These are phyloP conservation scores for Hucho hucho DNA, from an alignment of 2,113 vertebrate genomes.

Conservation along the genomic window DNA sequence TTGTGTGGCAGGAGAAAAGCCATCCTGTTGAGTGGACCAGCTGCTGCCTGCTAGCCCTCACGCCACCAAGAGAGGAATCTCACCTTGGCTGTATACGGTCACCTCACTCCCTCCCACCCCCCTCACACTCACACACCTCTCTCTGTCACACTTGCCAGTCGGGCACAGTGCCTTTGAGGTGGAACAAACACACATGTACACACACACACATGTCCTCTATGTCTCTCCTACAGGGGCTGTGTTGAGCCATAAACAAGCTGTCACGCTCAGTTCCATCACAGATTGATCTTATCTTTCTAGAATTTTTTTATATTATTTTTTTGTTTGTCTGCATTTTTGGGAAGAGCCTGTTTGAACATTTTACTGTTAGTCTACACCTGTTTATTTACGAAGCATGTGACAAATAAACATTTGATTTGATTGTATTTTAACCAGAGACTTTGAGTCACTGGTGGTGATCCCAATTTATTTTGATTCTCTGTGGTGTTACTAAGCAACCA, in stretches of 20 bases:
- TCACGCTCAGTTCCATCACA: not conserved
- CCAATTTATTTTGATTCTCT: not conserved
- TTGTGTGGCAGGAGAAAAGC: not conserved
- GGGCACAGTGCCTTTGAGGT: not conserved
- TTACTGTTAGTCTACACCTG: too few species aligned
- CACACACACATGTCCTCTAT: not conserved
- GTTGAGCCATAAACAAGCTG: conserved; percentile 15
- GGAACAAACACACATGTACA: conserved; percentile 2
- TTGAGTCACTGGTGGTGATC: not conserved
- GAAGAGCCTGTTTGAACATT: too few species aligned
- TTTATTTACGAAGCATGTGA: too few species aligned
- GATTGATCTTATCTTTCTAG: too few species aligned
- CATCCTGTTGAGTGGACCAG: conserved; percentile 27
- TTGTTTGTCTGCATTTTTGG: too few species aligned
- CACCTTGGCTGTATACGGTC: conserved; percentile 42
- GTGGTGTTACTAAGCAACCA: conserved; percentile 18
- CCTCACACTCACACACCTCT: not conserved
- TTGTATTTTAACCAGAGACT: not conserved
- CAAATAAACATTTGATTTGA: not conserved
- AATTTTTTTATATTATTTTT: too few species aligned
- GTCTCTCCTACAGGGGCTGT: not conserved
- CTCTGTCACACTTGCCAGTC: not conserved
- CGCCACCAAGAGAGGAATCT: conserved; percentile 38
- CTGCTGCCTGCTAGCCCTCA: conserved; percentile 21
- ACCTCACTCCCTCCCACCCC: not conserved